Conservation (phyloP, 2,113 vertebrate genomes). For the Aix galericulata region DNA sequence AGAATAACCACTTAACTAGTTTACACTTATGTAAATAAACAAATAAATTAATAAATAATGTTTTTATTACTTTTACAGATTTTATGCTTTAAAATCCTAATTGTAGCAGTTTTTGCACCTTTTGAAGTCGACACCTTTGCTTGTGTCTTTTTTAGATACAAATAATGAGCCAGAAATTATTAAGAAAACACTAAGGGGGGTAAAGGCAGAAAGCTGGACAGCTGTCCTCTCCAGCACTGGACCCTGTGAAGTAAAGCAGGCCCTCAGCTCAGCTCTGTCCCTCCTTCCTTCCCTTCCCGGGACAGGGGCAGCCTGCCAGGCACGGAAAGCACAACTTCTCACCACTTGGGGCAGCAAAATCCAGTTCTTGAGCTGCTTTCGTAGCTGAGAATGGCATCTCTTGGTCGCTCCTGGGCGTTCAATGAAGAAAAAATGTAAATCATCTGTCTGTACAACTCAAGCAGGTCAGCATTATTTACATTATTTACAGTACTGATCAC, state of each 20-base stretch:
- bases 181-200: neutral
- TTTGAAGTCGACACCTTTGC: neutral
- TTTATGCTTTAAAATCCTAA: neutral
- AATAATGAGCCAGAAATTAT: neutral
- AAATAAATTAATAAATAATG: neutral
- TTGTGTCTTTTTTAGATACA: neutral
- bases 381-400: neutral
- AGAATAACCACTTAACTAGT: neutral
- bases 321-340: neutral
- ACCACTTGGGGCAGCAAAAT: neutral
- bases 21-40: neutral
- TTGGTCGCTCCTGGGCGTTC: neutral
- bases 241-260: neutral
- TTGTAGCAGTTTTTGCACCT: neutral
- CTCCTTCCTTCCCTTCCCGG: neutral
- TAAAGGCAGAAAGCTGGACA: neutral
- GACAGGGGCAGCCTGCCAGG: neutral
- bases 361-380: neutral
- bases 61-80: neutral
- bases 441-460: neutral
- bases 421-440: neutral
- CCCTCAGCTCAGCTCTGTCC: accelerated
- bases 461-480: neutral
- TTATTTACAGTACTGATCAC: neutral
- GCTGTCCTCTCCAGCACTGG: neutral